Percentiles rank a stretch among this genome's conserved stretches.
Evolutionary conservation across 53 echinoderm and acorn worm species (phyloP).

Genomic region (Crossaster papposus): DNA sequence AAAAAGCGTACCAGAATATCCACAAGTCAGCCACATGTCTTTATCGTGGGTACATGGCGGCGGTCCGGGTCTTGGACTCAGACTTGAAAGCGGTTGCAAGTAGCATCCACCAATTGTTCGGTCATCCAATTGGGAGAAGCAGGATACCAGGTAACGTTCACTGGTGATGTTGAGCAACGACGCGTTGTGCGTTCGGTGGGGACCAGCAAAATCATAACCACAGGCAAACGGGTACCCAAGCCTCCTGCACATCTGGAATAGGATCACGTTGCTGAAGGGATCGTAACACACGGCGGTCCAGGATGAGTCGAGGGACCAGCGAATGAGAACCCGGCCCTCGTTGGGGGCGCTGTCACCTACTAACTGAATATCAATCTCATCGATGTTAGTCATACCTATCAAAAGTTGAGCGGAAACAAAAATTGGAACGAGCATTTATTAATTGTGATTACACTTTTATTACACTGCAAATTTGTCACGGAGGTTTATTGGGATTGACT

Average conservation of each 20-base stretch:
- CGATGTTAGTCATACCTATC: neutral
- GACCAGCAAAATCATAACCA: neutral
- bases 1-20: constrained; percentile 24
- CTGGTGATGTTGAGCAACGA: constrained; percentile 14
- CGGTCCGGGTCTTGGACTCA: neutral
- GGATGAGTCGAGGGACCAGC: constrained; percentile 15
- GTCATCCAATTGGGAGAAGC: neutral
- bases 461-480: too few relatives aligned
- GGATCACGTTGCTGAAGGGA: neutral
- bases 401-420: too few relatives aligned
- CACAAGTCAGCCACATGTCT: constrained; percentile 43
- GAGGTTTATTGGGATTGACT: too few relatives aligned
- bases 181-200: constrained; percentile 2
- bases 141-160: neutral
- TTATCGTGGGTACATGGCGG: constrained; percentile 11
- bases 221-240: constrained; percentile 54
- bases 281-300: constrained; percentile 31
- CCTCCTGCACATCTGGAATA: constrained; percentile 34
- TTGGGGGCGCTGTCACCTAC: constrained; percentile 37
- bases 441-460: too few relatives aligned
- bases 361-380: constrained; percentile 1
- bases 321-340: constrained; percentile 43
- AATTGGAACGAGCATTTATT: too few relatives aligned
- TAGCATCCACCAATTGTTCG: constrained; percentile 4
- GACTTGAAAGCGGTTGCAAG: neutral